Evolutionary conservation across 2,113 vertebrate species (phyloP).

Genomic region (Hypomesus transpacificus): DNA sequence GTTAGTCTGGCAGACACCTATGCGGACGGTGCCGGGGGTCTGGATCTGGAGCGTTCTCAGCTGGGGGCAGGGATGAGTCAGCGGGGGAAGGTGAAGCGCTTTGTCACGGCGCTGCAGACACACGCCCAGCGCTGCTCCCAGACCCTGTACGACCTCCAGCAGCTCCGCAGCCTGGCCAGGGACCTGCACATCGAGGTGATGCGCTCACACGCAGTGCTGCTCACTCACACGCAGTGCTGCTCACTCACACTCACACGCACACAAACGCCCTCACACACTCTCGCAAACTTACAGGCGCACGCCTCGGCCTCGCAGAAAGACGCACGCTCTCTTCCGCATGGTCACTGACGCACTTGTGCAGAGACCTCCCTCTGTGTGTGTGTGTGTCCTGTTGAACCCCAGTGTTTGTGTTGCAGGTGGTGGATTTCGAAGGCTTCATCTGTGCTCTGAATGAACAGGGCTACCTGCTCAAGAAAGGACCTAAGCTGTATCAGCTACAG

Average conservation of each 20-base stretch:
- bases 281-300: too few species aligned
- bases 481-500: constrained; percentile 89
- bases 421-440: constrained; percentile 91
- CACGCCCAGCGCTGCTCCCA: constrained; percentile 84
- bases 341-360: too few species aligned
- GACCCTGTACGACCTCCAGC: constrained; percentile 86
- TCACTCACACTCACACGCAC: background rate
- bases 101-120: constrained; percentile 82
- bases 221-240: background rate
- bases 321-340: background rate
- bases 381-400: background rate
- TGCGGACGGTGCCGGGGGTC: constrained; percentile 89
- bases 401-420: constrained; percentile 59
- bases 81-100: constrained; percentile 82
- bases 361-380: background rate
- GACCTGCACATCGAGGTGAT: constrained; percentile 4
- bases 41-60: constrained; percentile 96
- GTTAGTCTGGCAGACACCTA: constrained; percentile 90
- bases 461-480: constrained; percentile 91
- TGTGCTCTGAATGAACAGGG: constrained; percentile 94
- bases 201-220: background rate
- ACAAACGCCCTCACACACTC: too few species aligned
- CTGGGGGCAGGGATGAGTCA: constrained; percentile 97
- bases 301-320: too few species aligned
- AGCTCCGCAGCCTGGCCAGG: constrained; percentile 79